A percentile compares a stretch with the other conserved stretches of the same genome.
Evolutionary conservation across 2,113 vertebrate species (phyloP).

Genomic region (Siniperca chuatsi): DNA sequence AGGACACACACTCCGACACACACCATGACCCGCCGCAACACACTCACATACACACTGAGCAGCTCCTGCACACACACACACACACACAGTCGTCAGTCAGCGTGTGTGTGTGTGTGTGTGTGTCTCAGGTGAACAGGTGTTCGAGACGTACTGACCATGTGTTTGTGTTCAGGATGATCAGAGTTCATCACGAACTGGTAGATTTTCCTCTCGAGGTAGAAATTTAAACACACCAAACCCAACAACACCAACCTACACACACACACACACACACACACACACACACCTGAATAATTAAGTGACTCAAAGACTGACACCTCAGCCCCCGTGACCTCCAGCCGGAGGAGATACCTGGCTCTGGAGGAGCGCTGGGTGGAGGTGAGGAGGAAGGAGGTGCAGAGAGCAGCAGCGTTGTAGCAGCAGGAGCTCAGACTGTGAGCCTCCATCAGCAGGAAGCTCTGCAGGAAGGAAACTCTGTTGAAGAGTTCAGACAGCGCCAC

Average conservation of each 20-base stretch:
- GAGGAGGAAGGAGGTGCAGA: slow-evolving; percentile 79
- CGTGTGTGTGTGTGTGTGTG: neutral
- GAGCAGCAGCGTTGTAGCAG: slow-evolving; percentile 83
- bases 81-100: neutral
- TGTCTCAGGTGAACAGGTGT: too few relatives aligned
- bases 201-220: slow-evolving; percentile 84
- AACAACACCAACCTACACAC: slow-evolving; percentile 79
- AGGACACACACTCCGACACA: slow-evolving; percentile 50
- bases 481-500: slow-evolving; percentile 86
- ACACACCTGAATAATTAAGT: neutral
- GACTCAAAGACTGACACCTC: neutral
- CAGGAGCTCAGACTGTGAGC: slow-evolving; percentile 84
- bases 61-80: slow-evolving; percentile 56
- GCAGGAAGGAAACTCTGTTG: slow-evolving; percentile 85
- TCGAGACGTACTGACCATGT: slow-evolving; percentile 75
- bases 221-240: slow-evolving; percentile 80
- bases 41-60: slow-evolving; percentile 45
- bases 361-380: slow-evolving; percentile 84
- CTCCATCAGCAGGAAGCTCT: slow-evolving; percentile 86
- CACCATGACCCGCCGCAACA: slow-evolving; percentile 52
- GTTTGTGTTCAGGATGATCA: slow-evolving; percentile 73
- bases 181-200: slow-evolving; percentile 76
- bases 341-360: slow-evolving; percentile 78
- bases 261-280: slow-evolving; percentile 14
- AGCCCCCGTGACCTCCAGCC: neutral